Conservation (phyloP, 2,888 invertebrate species). For the Drosophila yooni region DNA sequence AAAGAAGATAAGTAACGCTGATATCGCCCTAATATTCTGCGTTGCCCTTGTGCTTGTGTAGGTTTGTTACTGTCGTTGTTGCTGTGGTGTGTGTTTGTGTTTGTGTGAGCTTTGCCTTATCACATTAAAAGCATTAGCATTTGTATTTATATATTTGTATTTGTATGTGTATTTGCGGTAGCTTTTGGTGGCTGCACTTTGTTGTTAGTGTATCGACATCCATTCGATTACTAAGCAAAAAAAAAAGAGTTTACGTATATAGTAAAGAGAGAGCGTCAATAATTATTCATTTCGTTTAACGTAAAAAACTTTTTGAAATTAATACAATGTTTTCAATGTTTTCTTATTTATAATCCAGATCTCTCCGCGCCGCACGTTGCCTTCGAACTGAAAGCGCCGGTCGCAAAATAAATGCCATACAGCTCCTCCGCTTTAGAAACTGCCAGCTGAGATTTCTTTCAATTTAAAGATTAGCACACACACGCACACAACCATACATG, state of each 20-base stretch:
- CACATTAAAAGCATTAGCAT: slow-evolving; percentile 17
- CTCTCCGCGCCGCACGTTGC: slow-evolving; percentile 54
- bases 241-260: neutral
- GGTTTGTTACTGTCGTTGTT: neutral
- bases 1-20: slow-evolving; percentile 61
- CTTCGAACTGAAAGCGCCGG: slow-evolving; percentile 61
- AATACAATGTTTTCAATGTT: neutral
- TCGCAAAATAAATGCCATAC: slow-evolving; percentile 48
- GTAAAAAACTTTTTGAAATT: slow-evolving; percentile 18
- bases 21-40: slow-evolving; percentile 33
- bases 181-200: slow-evolving; percentile 14
- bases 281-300: slow-evolving; percentile 16
- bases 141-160: slow-evolving; percentile 11
- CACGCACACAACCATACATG: slow-evolving; percentile 14
- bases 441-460: slow-evolving; percentile 70
- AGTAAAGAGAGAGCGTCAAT: slow-evolving; percentile 9
- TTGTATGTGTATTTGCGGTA: slow-evolving; percentile 18
- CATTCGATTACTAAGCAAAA: slow-evolving; percentile 3
- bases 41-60: slow-evolving; percentile 26
- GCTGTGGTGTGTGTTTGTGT: neutral
- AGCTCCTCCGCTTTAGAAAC: slow-evolving; percentile 51
- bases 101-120: slow-evolving; percentile 25
- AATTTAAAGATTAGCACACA: slow-evolving; percentile 73
- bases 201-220: slow-evolving; percentile 21
- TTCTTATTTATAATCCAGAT: slow-evolving; percentile 23